phyloP scores from a whole-genome alignment of 1,140 invertebrate species.

The Armadillidium nasatum region DNA sequence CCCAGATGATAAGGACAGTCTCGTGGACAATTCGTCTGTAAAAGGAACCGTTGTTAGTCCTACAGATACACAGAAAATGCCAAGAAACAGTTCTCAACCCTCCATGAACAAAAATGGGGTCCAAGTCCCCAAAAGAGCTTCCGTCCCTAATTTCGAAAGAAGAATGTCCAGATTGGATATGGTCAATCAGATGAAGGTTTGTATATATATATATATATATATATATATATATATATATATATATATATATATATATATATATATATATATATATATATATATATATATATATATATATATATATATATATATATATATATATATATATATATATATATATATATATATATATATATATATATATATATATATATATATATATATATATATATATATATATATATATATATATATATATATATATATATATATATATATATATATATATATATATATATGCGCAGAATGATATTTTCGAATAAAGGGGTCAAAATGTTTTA shows the following conservation, averaged over 20 bases:
- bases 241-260: slow-evolving; percentile 21
- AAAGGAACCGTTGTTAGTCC: background rate
- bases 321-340: slow-evolving; percentile 17
- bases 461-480: too few species aligned
- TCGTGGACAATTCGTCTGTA: background rate
- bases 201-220: background rate
- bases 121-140: slow-evolving; percentile 72
- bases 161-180: slow-evolving; percentile 50
- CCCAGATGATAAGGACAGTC: background rate
- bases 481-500: too few species aligned
- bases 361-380: background rate
- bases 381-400: slow-evolving; percentile 5
- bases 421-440: slow-evolving; percentile 14
- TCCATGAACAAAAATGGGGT: slow-evolving; percentile 55
- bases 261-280: slow-evolving; percentile 17
- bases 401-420: slow-evolving; percentile 10
- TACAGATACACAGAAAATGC: slow-evolving; percentile 54
- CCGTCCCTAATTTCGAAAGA: slow-evolving; percentile 78
- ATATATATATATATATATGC: too few species aligned
- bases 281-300: slow-evolving; percentile 21
- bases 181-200: slow-evolving; percentile 38
- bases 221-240: slow-evolving; percentile 18
- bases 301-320: slow-evolving; percentile 21
- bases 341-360: slow-evolving; percentile 1
- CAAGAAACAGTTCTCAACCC: slow-evolving; percentile 75